phyloP scores from a whole-genome alignment of 2,113 vertebrate genomes.

The Salvelinus namaycush region DNA sequence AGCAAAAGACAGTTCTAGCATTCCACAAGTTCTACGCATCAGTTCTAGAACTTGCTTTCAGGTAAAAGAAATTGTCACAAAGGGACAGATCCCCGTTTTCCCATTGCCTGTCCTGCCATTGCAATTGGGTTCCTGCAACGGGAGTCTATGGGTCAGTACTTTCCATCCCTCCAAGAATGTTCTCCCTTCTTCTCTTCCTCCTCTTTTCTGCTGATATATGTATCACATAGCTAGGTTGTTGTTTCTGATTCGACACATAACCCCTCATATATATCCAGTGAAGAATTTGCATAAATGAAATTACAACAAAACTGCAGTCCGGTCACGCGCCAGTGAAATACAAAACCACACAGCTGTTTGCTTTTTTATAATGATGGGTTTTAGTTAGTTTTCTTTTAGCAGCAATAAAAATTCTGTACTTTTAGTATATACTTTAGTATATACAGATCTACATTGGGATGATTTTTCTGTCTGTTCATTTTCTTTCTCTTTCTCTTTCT shows the following conservation, averaged over 20 bases:
- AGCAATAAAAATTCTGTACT: conserved; percentile 71
- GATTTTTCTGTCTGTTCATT: conserved; percentile 17
- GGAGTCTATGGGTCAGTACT: conserved; percentile 19
- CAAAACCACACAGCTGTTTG: conserved; percentile 56
- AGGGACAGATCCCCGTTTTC: conserved; percentile 34
- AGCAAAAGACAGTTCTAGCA: conserved; percentile 8
- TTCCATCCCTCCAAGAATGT: conserved; percentile 14
- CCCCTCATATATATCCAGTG: conserved; percentile 76
- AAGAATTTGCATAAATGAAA: conserved; percentile 69
- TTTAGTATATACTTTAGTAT: conserved; percentile 59
- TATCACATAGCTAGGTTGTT: conserved; percentile 48
- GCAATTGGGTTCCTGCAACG: conserved; percentile 8
- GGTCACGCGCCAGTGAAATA: conserved; percentile 55
- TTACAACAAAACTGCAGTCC: conserved; percentile 58
- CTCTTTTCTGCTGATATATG: conserved; percentile 55
- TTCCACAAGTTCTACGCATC: not conserved
- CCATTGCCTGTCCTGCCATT: conserved; percentile 32
- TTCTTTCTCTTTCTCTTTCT: conserved; percentile 41
- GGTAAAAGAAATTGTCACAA: conserved; percentile 26
- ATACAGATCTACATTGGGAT: conserved; percentile 64
- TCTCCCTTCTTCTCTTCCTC: conserved; percentile 40
- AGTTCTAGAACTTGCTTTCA: conserved; percentile 40
- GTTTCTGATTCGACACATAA: conserved; percentile 56
- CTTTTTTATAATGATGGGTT: conserved; percentile 64
- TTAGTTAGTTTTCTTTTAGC: conserved; percentile 62